Percentiles rank a stretch among this genome's conserved stretches.
Evolutionary conservation across 2,888 invertebrate species (phyloP).

Genomic region (Netelia fuscicornis): DNA sequence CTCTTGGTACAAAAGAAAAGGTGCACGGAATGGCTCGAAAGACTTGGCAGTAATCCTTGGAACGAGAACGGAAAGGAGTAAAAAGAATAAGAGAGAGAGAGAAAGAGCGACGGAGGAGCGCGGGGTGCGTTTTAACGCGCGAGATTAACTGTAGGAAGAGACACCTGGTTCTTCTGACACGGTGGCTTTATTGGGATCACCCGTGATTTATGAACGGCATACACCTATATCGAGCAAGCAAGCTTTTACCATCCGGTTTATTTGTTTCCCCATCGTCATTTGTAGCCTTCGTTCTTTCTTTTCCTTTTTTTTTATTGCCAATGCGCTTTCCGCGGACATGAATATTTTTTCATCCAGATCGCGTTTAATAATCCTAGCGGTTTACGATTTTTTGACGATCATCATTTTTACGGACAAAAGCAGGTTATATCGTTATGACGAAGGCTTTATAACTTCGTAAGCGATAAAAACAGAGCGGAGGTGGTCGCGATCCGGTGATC

Average conservation of each 20-base stretch:
- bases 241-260: conserved; percentile 57
- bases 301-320: conserved; percentile 23
- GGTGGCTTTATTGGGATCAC: conserved; percentile 68
- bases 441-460: conserved; percentile 2
- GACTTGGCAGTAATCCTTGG: conserved; percentile 61
- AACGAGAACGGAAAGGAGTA: conserved; percentile 27
- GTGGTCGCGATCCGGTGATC: background rate
- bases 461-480: conserved; percentile 8
- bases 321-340: conserved; percentile 4
- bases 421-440: conserved; percentile 9
- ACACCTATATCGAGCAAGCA: conserved; percentile 34
- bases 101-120: conserved; percentile 20
- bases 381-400: conserved; percentile 36
- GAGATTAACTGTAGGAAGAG: conserved; percentile 65
- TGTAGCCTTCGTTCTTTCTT: conserved; percentile 20
- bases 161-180: conserved; percentile 68
- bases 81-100: conserved; percentile 25
- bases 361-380: conserved; percentile 1
- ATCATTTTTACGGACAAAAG: conserved; percentile 17
- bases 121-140: conserved; percentile 49
- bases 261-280: conserved; percentile 56
- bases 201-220: conserved; percentile 63
- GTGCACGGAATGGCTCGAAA: conserved; percentile 20
- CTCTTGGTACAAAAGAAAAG: too few species aligned
- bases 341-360: conserved; percentile 20